phyloP scores from a whole-genome alignment of 2,797 vertebrate species.

The Chromobotia macracanthus region DNA sequence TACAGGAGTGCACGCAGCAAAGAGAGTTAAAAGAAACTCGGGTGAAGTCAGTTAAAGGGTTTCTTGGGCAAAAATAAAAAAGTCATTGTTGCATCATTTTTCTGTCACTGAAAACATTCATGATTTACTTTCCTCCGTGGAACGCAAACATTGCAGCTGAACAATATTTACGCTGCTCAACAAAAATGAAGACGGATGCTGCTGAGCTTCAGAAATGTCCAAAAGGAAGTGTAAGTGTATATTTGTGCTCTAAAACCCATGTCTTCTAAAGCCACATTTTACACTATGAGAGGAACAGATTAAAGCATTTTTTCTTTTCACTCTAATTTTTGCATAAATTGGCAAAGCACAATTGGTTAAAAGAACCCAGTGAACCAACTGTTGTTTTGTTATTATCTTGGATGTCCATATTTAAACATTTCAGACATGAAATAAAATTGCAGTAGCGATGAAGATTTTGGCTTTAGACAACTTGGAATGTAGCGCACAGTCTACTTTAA shows the following conservation, averaged over 20 bases:
- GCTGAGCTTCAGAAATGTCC: no score
- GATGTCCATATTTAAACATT: background rate
- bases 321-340: background rate
- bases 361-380: background rate
- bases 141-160: no score
- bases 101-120: background rate
- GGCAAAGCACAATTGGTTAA: background rate
- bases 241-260: no score
- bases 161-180: no score
- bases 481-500: background rate
- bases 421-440: background rate
- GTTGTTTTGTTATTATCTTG: no score
- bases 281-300: no score
- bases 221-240: no score
- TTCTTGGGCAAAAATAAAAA: background rate
- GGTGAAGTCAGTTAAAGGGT: background rate
- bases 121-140: no score
- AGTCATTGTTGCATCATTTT: background rate
- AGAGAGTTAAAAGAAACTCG: background rate
- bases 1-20: conserved; percentile 28
- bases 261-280: no score
- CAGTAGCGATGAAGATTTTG: background rate
- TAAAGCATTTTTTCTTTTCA: background rate
- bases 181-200: no score
- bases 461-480: background rate